phyloP scores from a whole-genome alignment of 1,140 invertebrate genomes.

The Drosophila parabipectinata region DNA sequence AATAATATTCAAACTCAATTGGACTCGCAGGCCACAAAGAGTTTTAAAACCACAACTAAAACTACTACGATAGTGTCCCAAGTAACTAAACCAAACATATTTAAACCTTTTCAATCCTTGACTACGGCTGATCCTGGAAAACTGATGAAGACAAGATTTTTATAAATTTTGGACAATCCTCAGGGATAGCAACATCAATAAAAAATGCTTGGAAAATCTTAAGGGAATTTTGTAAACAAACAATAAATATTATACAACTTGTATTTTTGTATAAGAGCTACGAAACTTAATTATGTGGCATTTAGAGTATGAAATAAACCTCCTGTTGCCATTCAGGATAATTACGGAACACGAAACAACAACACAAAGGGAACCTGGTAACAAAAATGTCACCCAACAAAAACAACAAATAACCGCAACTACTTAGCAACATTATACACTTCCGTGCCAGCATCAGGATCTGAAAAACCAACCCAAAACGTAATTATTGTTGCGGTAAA shows the following conservation, averaged over 20 bases:
- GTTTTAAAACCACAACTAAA: too few species aligned
- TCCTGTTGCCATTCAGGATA: constrained; percentile 78
- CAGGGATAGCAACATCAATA: too few species aligned
- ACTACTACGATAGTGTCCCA: too few species aligned
- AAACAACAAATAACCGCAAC: constrained; percentile 67
- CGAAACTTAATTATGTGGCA: constrained; percentile 74
- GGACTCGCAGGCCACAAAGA: too few species aligned
- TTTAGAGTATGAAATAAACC: constrained; percentile 76
- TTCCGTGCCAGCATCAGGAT: constrained; percentile 70
- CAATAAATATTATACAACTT: constrained; percentile 9
- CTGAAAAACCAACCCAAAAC: constrained; percentile 66
- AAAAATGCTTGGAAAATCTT: neutral
- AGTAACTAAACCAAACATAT: too few species aligned
- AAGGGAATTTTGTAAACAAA: constrained; percentile 9
- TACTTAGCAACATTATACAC: constrained; percentile 82
- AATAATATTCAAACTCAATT: too few species aligned
- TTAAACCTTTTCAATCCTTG: too few species aligned
- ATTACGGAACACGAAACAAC: constrained; percentile 56
- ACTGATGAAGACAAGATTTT: too few species aligned
- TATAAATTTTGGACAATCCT: too few species aligned
- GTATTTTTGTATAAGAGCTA: constrained; percentile 32
- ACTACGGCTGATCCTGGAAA: too few species aligned
- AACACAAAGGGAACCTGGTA: constrained; percentile 29
- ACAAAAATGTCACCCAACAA: constrained; percentile 45
- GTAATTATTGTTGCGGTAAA: constrained; percentile 81